These are phyloP conservation scores for Enchytraeus crypticus DNA, from an alignment of 2,888 invertebrate species.

Conservation along the genomic window DNA sequence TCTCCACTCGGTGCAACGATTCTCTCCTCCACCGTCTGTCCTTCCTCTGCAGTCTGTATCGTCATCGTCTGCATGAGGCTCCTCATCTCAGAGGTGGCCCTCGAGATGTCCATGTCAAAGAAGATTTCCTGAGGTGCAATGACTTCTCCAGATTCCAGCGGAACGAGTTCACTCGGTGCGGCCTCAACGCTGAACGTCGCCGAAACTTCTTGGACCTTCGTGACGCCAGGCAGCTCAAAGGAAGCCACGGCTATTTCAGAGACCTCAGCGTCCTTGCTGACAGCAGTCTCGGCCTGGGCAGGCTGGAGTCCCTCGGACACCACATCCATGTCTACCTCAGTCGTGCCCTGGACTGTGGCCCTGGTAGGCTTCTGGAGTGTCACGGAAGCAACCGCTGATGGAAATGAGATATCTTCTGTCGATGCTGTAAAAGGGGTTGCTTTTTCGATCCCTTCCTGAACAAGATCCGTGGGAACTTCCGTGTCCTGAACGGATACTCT, in stretches of 20 bases:
- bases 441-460: constrained; percentile 11
- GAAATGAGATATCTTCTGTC: constrained; percentile 6
- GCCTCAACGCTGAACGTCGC: not conserved
- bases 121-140: constrained; percentile 1
- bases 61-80: not conserved
- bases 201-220: not conserved
- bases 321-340: not conserved
- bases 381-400: not conserved
- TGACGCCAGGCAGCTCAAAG: not conserved
- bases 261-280: not conserved
- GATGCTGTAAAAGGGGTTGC: not conserved
- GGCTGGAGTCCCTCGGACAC: not conserved
- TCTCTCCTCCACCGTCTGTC: not conserved
- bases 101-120: constrained; percentile 1
- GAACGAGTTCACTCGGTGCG: not conserved
- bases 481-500: constrained; percentile 7
- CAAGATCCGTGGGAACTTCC: constrained; percentile 2
- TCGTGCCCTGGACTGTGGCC: constrained; percentile 3
- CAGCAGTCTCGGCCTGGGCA: not conserved
- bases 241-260: not conserved
- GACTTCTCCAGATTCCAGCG: not conserved
- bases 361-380: constrained; percentile 12
- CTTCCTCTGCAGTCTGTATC: not conserved
- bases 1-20: constrained; percentile 1
- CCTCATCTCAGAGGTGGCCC: not conserved